These are phyloP conservation scores for Monarcha castaneiventris DNA, from an alignment of 2,113 vertebrate genomes.

Conservation along the genomic window DNA sequence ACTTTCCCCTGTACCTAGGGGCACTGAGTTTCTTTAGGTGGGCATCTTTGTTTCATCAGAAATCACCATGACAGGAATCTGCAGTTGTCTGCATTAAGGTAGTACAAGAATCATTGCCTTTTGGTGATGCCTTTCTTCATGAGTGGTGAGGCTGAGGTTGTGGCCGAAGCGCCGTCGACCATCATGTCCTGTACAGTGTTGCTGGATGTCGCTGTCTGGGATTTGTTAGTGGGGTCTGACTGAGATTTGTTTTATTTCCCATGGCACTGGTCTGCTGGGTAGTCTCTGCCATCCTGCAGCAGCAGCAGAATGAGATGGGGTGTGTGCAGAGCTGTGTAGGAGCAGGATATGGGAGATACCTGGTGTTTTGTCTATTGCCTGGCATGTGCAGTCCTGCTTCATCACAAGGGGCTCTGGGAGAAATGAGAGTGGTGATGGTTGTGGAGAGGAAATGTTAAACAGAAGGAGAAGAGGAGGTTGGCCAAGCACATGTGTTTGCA, in stretches of 20 bases:
- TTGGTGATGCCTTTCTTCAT: not conserved
- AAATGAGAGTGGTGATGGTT: not conserved
- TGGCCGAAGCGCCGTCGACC: fast-evolving
- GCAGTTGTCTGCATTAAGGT: not conserved
- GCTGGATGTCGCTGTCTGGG: not conserved
- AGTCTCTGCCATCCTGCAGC: not conserved
- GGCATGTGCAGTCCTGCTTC: not conserved
- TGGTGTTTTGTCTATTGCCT: not conserved
- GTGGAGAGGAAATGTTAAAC: not conserved
- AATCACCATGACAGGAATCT: not conserved
- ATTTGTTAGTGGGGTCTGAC: not conserved
- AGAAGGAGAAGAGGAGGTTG: not conserved
- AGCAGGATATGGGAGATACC: not conserved
- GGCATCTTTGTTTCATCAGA: not conserved
- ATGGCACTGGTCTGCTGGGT: not conserved
- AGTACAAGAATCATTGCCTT: not conserved
- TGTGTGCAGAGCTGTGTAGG: not conserved
- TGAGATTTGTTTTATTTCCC: not conserved
- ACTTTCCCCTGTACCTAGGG: not conserved
- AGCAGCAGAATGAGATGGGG: not conserved
- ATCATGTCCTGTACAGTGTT: fast-evolving
- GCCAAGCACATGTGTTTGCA: not conserved
- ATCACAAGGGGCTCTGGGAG: not conserved
- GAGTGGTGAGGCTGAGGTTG: not conserved
- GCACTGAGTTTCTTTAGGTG: not conserved